Evolutionary conservation across 30 jellyfish, hydroid and myxozoan species (phyloP).

Genomic region (Pelagia noctiluca): DNA sequence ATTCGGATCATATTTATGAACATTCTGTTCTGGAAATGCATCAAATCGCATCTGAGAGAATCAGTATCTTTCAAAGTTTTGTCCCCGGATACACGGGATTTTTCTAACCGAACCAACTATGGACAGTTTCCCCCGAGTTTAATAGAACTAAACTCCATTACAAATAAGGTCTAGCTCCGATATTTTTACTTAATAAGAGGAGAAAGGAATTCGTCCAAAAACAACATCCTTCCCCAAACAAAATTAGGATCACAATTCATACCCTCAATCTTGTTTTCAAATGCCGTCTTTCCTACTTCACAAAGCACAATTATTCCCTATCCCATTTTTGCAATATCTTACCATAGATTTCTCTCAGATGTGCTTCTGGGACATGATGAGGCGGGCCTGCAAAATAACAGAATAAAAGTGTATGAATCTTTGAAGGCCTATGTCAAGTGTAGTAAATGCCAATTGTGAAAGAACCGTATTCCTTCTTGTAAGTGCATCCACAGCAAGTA

Average conservation of each 20-base stretch:
- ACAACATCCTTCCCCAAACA: not conserved
- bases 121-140: too few relatives aligned
- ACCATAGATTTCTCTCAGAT: conserved; percentile 50
- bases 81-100: too few relatives aligned
- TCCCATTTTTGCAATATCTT: conserved; percentile 7
- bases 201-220: not conserved
- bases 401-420: not conserved
- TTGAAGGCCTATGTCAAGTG: too few relatives aligned
- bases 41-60: too few relatives aligned
- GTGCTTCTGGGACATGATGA: conserved; percentile 53
- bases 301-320: not conserved
- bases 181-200: not conserved
- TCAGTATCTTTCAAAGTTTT: too few relatives aligned
- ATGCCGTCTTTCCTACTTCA: not conserved
- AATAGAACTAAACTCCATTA: too few relatives aligned
- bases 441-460: too few relatives aligned
- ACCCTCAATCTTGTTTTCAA: not conserved
- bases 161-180: not conserved
- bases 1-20: too few relatives aligned
- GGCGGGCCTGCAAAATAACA: conserved; percentile 55
- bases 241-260: not conserved
- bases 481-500: not conserved
- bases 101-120: too few relatives aligned
- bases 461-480: not conserved
- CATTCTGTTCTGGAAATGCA: too few relatives aligned